Evolutionary conservation across 2,888 invertebrate genomes (phyloP).

Genomic region (Glyphotaelius pellucidus): DNA sequence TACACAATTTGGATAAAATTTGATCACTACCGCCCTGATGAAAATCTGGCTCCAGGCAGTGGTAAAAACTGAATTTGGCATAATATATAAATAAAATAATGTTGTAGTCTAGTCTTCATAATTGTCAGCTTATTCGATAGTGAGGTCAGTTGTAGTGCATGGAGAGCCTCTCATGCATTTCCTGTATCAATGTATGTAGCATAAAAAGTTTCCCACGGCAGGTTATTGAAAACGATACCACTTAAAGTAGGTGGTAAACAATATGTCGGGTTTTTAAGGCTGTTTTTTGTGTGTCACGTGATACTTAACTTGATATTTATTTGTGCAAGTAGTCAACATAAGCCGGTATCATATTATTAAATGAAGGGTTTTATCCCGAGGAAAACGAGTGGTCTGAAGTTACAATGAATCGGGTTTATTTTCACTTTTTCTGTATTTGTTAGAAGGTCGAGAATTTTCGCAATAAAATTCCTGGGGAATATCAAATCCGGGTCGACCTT

Average conservation of each 20-base stretch:
- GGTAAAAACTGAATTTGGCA: too few species aligned
- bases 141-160: background rate
- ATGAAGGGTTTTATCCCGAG: background rate
- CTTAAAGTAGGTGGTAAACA: constrained; percentile 8
- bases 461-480: background rate
- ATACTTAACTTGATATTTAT: constrained; percentile 5
- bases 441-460: background rate
- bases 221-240: constrained; percentile 22
- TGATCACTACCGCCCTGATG: too few species aligned
- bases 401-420: background rate
- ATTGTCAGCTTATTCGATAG: background rate
- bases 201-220: constrained; percentile 12
- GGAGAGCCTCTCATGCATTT: background rate
- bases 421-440: background rate
- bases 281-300: constrained; percentile 2
- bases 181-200: background rate
- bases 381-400: background rate
- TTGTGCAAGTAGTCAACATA: constrained; percentile 3
- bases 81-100: too few species aligned
- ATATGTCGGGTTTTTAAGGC: background rate
- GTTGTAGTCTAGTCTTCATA: background rate
- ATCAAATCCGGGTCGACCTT: background rate
- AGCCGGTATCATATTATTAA: background rate
- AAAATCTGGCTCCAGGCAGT: too few species aligned
- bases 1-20: too few species aligned